Conservation (phyloP, 2,888 invertebrate genomes). For the Melikaiella ostensackeni region DNA sequence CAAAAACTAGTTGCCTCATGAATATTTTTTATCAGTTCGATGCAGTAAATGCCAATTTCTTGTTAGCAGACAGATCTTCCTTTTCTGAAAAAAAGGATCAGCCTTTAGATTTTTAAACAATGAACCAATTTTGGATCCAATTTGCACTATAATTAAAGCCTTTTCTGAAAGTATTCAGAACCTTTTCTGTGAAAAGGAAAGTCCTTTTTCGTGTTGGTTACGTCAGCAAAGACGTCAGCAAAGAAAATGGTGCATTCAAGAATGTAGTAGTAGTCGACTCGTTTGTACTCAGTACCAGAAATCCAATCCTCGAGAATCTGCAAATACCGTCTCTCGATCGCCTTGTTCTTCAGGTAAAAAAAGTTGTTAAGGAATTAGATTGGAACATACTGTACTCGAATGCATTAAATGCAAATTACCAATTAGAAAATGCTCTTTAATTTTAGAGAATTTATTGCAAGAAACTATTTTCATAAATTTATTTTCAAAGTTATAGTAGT, state of each 20-base stretch:
- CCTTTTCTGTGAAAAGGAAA: background rate
- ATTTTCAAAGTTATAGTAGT: no score
- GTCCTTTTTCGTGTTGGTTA: constrained; percentile 19
- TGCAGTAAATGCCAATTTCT: no score
- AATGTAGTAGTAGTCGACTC: constrained; percentile 79
- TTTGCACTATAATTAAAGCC: background rate
- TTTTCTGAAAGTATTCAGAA: background rate
- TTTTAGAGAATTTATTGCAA: background rate
- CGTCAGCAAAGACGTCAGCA: constrained; percentile 37
- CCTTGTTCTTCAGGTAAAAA: constrained; percentile 47
- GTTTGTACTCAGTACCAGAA: constrained; percentile 65
- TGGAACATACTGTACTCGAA: constrained; percentile 23
- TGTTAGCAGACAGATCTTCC: no score
- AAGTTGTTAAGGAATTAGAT: constrained; percentile 33
- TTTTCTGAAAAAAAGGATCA: background rate
- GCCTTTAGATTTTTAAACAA: background rate
- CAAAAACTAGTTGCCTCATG: no score
- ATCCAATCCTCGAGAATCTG: constrained; percentile 64
- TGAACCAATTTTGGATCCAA: constrained; percentile 6
- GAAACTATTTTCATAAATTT: no score
- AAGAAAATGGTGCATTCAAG: constrained; percentile 37
- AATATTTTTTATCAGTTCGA: no score
- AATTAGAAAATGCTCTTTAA: background rate
- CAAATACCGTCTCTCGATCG: constrained; percentile 49
- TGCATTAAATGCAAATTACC: background rate